Evolutionary conservation across 2,888 invertebrate species (phyloP).

Genomic region (Digitonthophagus gazella): DNA sequence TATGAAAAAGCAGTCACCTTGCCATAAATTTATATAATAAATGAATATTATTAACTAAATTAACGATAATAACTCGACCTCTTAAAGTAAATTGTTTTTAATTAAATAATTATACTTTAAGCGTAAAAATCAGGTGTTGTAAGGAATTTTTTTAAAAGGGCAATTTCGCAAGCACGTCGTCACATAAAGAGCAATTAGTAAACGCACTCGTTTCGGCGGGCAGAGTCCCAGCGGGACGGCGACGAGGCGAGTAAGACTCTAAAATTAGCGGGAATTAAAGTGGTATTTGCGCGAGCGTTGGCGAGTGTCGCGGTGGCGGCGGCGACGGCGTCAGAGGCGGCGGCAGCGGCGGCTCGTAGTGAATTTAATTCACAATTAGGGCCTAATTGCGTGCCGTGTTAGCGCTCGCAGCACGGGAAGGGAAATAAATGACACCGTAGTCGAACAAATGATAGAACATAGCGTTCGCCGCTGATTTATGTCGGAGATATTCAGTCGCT

Average conservation of each 20-base stretch:
- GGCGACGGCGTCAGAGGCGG: background rate
- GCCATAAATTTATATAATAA: no score
- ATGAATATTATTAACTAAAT: no score
- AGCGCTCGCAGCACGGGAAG: constrained; percentile 33
- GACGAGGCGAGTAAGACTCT: background rate
- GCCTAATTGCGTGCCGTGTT: constrained; percentile 22
- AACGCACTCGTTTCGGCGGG: no score
- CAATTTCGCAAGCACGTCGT: no score
- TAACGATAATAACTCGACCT: no score
- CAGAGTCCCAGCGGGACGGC: background rate
- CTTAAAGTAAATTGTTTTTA: no score
- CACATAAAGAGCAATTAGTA: no score
- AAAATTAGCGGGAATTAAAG: background rate
- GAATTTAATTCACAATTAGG: constrained; percentile 26
- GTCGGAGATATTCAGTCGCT: constrained; percentile 48
- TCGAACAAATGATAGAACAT: constrained; percentile 48
- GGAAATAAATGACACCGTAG: constrained; percentile 47
- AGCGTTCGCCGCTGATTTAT: constrained; percentile 48
- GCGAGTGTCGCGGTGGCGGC: background rate
- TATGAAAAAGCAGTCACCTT: no score
- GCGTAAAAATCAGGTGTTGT: no score
- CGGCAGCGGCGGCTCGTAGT: constrained; percentile 6
- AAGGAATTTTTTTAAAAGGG: no score
- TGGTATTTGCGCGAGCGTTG: background rate
- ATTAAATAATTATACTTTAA: no score